Conservation (phyloP, 2,113 vertebrate species). For the Ancistrus triradiatus region DNA sequence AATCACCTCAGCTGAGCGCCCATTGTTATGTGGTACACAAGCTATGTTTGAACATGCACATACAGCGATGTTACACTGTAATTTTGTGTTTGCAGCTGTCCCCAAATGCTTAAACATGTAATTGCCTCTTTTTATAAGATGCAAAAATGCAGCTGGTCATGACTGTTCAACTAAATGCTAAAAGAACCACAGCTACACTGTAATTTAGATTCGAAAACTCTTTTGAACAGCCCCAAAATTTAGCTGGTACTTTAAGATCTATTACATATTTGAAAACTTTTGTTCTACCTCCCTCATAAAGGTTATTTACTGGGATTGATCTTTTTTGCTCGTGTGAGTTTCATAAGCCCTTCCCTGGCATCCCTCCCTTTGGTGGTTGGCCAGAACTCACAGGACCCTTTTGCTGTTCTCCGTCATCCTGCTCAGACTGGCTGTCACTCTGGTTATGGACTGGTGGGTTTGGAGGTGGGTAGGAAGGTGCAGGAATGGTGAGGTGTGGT, state of each 20-base stretch:
- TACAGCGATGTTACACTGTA: slow-evolving; percentile 30
- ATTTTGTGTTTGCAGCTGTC: slow-evolving; percentile 22
- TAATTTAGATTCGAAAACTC: slow-evolving; percentile 24
- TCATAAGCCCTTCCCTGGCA: slow-evolving; percentile 60
- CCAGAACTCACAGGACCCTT: slow-evolving; percentile 42
- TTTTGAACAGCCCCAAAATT: slow-evolving; percentile 4
- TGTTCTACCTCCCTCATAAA: background rate
- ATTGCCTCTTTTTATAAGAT: slow-evolving; percentile 15
- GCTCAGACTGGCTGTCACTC: slow-evolving; percentile 49
- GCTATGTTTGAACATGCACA: slow-evolving; percentile 16
- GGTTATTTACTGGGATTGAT: background rate
- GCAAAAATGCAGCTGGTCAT: slow-evolving; percentile 19
- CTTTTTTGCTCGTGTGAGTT: slow-evolving; percentile 1
- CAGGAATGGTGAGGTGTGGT: slow-evolving; percentile 35
- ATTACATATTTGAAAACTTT: slow-evolving; percentile 1
- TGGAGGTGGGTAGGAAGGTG: slow-evolving; percentile 43
- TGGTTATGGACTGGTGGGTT: slow-evolving; percentile 57
- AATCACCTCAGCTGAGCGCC: background rate
- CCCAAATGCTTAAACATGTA: slow-evolving; percentile 18
- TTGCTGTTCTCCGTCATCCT: slow-evolving; percentile 57
- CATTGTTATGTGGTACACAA: slow-evolving; percentile 19
- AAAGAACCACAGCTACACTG: slow-evolving; percentile 19
- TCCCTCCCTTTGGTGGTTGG: slow-evolving; percentile 61
- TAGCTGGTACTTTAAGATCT: slow-evolving; percentile 12
- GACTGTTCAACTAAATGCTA: slow-evolving; percentile 25